These are phyloP conservation scores for Spatula clypeata DNA, from an alignment of 2,797 vertebrate genomes.

Conservation along the genomic window DNA sequence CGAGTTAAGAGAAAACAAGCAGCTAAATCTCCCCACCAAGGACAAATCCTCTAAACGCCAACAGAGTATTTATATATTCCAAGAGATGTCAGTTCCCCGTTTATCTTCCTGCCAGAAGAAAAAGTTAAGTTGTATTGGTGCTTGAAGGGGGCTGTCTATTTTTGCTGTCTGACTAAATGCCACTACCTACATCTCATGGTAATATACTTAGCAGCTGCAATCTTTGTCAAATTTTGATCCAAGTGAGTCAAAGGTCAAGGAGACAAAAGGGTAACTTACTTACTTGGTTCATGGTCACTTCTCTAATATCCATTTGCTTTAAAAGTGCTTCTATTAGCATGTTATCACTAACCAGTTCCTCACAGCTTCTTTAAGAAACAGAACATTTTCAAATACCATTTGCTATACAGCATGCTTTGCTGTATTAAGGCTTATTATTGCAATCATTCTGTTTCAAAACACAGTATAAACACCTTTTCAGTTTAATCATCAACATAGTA, in stretches of 20 bases:
- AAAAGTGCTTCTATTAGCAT: background rate
- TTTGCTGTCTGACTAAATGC: slow-evolving; percentile 72
- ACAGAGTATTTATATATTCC: slow-evolving; percentile 78
- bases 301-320: background rate
- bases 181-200: slow-evolving; percentile 71
- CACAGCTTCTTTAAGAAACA: background rate
- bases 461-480: background rate
- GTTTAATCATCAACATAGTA: background rate
- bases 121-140: slow-evolving; percentile 36
- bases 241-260: slow-evolving; percentile 80
- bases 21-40: slow-evolving; percentile 56
- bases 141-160: slow-evolving; percentile 55
- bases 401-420: background rate
- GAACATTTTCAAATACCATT: background rate
- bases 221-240: slow-evolving; percentile 62
- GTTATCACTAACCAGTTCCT: background rate
- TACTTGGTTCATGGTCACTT: background rate
- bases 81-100: slow-evolving; percentile 64
- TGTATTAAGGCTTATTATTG: background rate
- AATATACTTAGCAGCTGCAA: slow-evolving; percentile 54
- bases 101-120: slow-evolving; percentile 68
- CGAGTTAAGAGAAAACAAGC: slow-evolving; percentile 37
- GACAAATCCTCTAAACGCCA: slow-evolving; percentile 25
- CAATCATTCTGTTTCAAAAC: background rate
- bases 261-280: slow-evolving; percentile 65